Conservation (phyloP, 1,140 invertebrate genomes). For the Zaprionus africanus region DNA sequence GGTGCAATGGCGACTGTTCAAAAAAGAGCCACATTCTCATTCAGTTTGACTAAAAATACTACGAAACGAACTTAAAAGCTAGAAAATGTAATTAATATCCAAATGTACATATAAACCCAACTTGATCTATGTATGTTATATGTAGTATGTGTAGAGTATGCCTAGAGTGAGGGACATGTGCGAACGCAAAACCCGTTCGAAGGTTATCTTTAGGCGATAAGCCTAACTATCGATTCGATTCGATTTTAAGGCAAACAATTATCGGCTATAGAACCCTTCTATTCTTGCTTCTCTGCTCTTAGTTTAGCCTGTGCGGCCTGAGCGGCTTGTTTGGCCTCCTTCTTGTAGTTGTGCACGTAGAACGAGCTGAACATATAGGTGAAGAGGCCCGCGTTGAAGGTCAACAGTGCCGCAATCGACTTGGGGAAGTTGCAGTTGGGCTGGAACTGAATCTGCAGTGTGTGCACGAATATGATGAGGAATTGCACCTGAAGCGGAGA, state of each 20-base stretch:
- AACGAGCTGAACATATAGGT: constrained; percentile 94
- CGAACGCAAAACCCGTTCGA: not conserved
- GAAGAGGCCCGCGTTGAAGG: constrained; percentile 91
- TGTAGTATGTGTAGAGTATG: constrained; percentile 1
- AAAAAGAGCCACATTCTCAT: constrained; percentile 45
- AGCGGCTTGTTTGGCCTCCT: constrained; percentile 73
- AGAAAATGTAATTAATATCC: constrained; percentile 68
- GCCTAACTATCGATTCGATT: constrained; percentile 41
- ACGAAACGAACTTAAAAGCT: constrained; percentile 68
- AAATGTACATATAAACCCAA: constrained; percentile 51
- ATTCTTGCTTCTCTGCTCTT: constrained; percentile 59
- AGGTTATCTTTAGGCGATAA: constrained; percentile 24
- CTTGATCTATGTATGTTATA: constrained; percentile 57
- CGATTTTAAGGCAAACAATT: constrained; percentile 45
- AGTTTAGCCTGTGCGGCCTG: constrained; percentile 62
- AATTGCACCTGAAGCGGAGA: constrained; percentile 89
- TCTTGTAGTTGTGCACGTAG: constrained; percentile 90
- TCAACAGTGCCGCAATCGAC: constrained; percentile 88
- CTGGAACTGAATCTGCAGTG: constrained; percentile 86
- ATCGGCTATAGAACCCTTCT: constrained; percentile 15
- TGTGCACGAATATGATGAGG: constrained; percentile 90
- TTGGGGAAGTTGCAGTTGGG: constrained; percentile 89
- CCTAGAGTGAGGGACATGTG: not conserved
- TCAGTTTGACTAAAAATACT: constrained; percentile 64
- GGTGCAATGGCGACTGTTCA: constrained; percentile 62